These are phyloP conservation scores for Ceyx cyanopectus DNA, from an alignment of 2,113 vertebrate species.

Conservation along the genomic window DNA sequence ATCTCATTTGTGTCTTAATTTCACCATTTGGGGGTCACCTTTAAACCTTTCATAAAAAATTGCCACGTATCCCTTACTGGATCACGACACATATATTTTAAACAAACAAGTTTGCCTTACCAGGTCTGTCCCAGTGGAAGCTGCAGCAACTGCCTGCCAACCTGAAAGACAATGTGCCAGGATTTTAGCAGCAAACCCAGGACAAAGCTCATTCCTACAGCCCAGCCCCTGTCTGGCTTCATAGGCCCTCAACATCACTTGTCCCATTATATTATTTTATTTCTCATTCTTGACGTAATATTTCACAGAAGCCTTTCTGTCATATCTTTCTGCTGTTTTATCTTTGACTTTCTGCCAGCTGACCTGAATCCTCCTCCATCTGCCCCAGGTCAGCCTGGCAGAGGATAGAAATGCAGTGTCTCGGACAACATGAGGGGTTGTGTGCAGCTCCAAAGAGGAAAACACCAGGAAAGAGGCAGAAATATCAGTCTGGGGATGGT, in stretches of 20 bases:
- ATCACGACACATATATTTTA: not conserved
- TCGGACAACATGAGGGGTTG: not conserved
- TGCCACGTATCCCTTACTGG: too few relatives aligned
- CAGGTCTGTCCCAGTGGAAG: not conserved
- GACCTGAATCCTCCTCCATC: not conserved
- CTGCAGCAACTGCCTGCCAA: not conserved
- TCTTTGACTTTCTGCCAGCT: not conserved
- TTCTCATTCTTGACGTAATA: not conserved
- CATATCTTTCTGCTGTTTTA: not conserved
- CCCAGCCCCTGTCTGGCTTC: not conserved
- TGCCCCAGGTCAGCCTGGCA: not conserved
- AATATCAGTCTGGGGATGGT: rapidly evolving
- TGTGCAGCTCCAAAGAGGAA: not conserved
- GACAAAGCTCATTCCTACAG: not conserved
- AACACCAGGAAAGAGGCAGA: not conserved
- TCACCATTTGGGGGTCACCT: too few relatives aligned
- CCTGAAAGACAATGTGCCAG: not conserved
- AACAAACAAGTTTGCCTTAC: not conserved
- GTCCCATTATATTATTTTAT: not conserved
- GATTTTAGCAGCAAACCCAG: not conserved
- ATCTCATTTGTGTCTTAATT: too few relatives aligned
- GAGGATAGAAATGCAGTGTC: not conserved
- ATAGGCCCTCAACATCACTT: not conserved
- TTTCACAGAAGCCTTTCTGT: not conserved
- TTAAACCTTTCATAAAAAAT: too few relatives aligned